Percentiles rank a stretch among this genome's conserved stretches.
Conservation (phyloP, 2,113 vertebrate genomes). For the Ploceus nigricollis region DNA sequence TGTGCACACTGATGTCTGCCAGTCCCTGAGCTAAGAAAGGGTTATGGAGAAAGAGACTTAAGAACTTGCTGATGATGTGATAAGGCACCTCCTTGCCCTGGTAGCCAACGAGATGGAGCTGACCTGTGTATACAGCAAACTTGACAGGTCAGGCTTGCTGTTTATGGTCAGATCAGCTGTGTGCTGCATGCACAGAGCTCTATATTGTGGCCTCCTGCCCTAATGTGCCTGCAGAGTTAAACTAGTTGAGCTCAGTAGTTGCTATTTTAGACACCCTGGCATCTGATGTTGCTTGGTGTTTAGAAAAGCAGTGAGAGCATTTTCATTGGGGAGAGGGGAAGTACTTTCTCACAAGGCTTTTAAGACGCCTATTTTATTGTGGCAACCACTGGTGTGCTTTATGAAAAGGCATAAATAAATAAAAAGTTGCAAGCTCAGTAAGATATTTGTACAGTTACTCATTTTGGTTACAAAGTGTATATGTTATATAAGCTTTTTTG, state of each 20-base stretch:
- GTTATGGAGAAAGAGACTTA: neutral
- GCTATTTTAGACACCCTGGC: slow-evolving; percentile 62
- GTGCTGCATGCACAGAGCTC: neutral
- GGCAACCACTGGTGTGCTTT: neutral
- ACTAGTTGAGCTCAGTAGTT: slow-evolving; percentile 36
- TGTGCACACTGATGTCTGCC: neutral
- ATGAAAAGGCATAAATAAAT: slow-evolving; percentile 12
- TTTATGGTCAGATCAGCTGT: neutral
- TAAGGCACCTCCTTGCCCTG: neutral
- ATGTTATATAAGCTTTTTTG: neutral
- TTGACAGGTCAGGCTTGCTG: neutral
- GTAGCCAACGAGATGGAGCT: neutral
- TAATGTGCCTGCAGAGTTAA: slow-evolving; percentile 19
- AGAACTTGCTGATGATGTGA: neutral
- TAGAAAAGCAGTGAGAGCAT: neutral
- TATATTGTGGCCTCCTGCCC: neutral
- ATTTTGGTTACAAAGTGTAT: neutral
- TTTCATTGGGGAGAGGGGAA: neutral
- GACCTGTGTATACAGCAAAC: neutral
- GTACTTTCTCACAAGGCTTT: neutral
- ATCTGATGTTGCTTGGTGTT: slow-evolving; percentile 49
- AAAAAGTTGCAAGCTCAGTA: neutral
- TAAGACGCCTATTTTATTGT: neutral
- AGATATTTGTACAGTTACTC: neutral
- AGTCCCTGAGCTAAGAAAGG: neutral